phyloP scores from a whole-genome alignment of 2,888 invertebrate genomes.

The Pollenia angustigena region DNA sequence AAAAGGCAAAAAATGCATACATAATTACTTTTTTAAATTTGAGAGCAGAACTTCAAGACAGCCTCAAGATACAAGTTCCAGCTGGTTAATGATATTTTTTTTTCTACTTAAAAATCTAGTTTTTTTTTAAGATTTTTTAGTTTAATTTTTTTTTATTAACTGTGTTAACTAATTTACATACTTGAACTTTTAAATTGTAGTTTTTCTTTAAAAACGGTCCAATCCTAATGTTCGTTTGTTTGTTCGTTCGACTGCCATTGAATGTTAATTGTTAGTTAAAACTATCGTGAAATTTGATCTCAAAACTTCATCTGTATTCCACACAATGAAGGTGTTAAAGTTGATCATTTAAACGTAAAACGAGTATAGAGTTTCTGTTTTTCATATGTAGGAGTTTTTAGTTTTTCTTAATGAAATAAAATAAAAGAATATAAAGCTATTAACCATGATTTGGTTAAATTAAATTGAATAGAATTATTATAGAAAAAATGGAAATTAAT shows the following conservation, averaged over 20 bases:
- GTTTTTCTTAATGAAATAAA: slow-evolving; percentile 3
- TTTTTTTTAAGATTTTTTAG: not conserved
- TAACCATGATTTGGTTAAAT: slow-evolving; percentile 15
- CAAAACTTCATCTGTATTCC: not conserved
- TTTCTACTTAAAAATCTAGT: not conserved
- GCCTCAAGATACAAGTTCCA: slow-evolving; percentile 28
- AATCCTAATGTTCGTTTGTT: slow-evolving; percentile 9
- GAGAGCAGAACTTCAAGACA: not conserved
- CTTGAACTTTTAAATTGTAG: slow-evolving; percentile 63
- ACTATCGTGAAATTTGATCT: slow-evolving; percentile 20
- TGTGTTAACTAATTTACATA: slow-evolving; percentile 68
- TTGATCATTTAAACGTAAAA: slow-evolving; percentile 40
- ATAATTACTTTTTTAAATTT: slow-evolving; percentile 37
- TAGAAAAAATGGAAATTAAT: not conserved
- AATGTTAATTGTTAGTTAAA: not conserved
- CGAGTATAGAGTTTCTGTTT: slow-evolving; percentile 3
- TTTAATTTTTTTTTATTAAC: slow-evolving; percentile 33
- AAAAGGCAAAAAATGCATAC: not conserved
- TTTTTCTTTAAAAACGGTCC: slow-evolving; percentile 42
- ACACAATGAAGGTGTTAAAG: slow-evolving; percentile 55
- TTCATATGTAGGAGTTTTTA: slow-evolving; percentile 37
- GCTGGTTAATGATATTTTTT: not conserved
- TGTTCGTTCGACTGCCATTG: slow-evolving; percentile 23
- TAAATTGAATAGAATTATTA: not conserved
- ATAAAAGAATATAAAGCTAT: slow-evolving; percentile 3